Base-by-base conservation (phyloP, 2,797 vertebrate species). In the Petrocephalus schoutedeni region DNA sequence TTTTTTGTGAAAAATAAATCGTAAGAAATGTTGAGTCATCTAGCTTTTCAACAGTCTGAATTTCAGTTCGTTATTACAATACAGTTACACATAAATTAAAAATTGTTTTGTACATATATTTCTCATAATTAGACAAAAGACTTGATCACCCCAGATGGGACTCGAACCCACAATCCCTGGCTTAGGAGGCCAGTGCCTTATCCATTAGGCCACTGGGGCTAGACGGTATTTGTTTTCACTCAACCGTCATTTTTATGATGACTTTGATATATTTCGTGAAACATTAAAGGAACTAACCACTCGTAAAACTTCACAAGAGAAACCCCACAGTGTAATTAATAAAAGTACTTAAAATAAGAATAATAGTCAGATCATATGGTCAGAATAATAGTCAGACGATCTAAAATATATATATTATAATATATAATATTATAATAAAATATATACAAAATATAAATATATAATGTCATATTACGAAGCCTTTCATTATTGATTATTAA, bases 121-220 rank as follows among this genome's bases (percentile, higher is more conserved):
- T 45, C 41, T 71, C 64, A 5, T 32, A 16, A 4, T 32, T 32
- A 6, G 1, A 16, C 28, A 36, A n/a, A 87, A 67, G 0, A 0
- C 0, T 0, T 0, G 0, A 12, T 0, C 91, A 93, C 92, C 92
- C 91, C 92, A 94, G 92, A 93, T 92, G 92, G 93, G 92, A 94
- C 92, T 92, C 90, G 92, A 94, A 94, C 94, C 93, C 92, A 94
- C 93, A 94, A 93, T 94, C 93, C 93, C 92, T 95, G 93, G 93
- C 91, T 95, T 92, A 93, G 89, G 92, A 92, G 91, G 92, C 93
- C 93, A 94, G 92, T 93, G 94, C 93, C 94, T 94, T 94, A 93
- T 94, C 92, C 90, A 93, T 94, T 93, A 94, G 92, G 93, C 93
- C 93, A 93, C 92, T 93, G 93, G 92, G 93, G 93, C 91, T 64